Percentiles rank a stretch among this genome's conserved stretches.
These are phyloP conservation scores for Oeneis ivallda DNA, from an alignment of 2,888 invertebrate species.

Conservation along the genomic window DNA sequence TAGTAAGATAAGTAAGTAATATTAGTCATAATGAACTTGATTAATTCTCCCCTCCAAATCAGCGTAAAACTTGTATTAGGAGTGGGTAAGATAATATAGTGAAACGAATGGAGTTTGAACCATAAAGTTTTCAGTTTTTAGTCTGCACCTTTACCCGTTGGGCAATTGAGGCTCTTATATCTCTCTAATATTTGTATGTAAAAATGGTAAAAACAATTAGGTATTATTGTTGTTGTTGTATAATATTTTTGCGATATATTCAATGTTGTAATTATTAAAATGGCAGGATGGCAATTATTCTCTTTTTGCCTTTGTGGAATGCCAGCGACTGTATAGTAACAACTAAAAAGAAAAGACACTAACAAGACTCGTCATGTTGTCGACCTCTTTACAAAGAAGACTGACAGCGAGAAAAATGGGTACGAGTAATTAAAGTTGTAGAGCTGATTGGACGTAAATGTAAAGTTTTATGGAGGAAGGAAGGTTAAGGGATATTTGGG, in stretches of 20 bases:
- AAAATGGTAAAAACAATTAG: not conserved
- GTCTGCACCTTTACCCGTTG: no score
- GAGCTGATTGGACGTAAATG: slow-evolving; percentile 10
- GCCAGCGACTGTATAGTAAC: not conserved
- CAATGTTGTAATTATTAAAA: slow-evolving; percentile 11
- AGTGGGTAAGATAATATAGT: no score
- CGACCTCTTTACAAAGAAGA: slow-evolving; percentile 17
- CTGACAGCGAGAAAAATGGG: slow-evolving; percentile 14
- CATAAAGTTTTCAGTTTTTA: no score
- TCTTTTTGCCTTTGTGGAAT: slow-evolving; percentile 12
- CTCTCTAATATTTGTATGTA: no score
- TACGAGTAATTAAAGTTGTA: slow-evolving; percentile 16
- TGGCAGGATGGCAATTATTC: slow-evolving; percentile 4
- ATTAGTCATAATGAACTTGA: no score
- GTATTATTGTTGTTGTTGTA: slow-evolving; percentile 1
- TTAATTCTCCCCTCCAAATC: no score
- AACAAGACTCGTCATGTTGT: slow-evolving; percentile 17
- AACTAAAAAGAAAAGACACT: slow-evolving; percentile 7
- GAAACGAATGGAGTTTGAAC: no score
- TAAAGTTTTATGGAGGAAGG: slow-evolving; percentile 7
- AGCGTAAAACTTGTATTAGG: no score
- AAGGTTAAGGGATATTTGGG: not conserved
- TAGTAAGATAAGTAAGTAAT: no score
- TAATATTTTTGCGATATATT: no score
- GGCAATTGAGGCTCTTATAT: no score